Base-by-base conservation (phyloP, 2,113 vertebrate genomes). In the Chaetodon auriga region DNA sequence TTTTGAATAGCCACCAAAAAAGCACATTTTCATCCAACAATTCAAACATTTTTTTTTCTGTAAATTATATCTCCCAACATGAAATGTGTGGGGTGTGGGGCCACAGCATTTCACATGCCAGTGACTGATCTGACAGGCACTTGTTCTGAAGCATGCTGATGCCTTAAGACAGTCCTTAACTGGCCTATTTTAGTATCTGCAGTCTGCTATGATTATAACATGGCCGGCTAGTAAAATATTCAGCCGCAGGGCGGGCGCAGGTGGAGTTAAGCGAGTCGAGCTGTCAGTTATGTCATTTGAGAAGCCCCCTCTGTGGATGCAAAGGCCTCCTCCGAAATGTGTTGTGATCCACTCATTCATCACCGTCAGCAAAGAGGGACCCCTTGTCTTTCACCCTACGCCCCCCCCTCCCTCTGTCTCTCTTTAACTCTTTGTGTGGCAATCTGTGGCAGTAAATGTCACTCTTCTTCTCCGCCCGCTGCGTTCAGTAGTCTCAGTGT, bases 321-420 rank as follows among this genome's bases (percentile, higher is more conserved):
- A 15, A 80, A 92, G 92, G 73, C 82, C 68, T 93, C 84, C 73
- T 71, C 76, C 46, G 66, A 91, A 91, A 94, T 85, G 89, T 92
- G 73, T 93, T 93, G 90, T 92, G 90, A 85, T 95, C 74, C 75
- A 87, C 77, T 92, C 95, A 88, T 90, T 94, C 89, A 94, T 94
- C 94, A 94, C 87, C 75, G 81, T 84, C 87, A 88, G 79, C 54
- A 78, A 75, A 90, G 89, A 93, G 81, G 49, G 68, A 78, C 82
- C 64, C 64, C 91, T 93, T 78, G 71, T 92, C 82, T 95, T 93
- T 93, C 92, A 91, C 68, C 83, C 64, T 30, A 38, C 49, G 12
- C 82, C 61, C 66, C 54, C 30, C 19, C 78, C 23, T 11, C 48
- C 86, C 53, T 83, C 73, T 7, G 82, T 75, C 78, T 89, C 64